A percentile compares a stretch with the other conserved stretches of the same genome.
Conservation (phyloP, 2,888 invertebrate species). For the Chydorus sphaericus region DNA sequence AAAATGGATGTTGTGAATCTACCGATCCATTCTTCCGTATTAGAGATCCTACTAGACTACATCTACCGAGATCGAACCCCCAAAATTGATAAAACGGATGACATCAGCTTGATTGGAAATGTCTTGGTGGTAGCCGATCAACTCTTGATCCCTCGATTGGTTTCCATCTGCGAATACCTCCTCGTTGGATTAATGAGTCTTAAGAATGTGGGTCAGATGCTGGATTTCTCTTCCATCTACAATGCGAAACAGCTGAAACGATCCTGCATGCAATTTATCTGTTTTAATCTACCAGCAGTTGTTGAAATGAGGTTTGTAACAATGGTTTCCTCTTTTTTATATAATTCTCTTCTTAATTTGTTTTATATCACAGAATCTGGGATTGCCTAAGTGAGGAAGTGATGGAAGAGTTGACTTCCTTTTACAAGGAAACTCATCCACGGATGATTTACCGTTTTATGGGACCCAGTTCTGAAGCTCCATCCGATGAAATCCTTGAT, state of each 20-base stretch:
- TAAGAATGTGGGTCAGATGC: slow-evolving; percentile 57
- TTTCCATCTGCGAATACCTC: slow-evolving; percentile 53
- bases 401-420: slow-evolving; percentile 46
- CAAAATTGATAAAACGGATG: slow-evolving; percentile 41
- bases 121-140: slow-evolving; percentile 67
- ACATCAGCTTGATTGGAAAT: slow-evolving; percentile 55
- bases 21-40: slow-evolving; percentile 43
- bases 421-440: slow-evolving; percentile 47
- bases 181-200: slow-evolving; percentile 49
- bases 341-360: neutral
- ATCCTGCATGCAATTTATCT: slow-evolving; percentile 61
- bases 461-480: slow-evolving; percentile 50
- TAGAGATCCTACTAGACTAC: slow-evolving; percentile 54
- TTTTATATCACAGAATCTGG: slow-evolving; percentile 32
- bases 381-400: slow-evolving; percentile 45
- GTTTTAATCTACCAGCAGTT: slow-evolving; percentile 53
- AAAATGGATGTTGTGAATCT: slow-evolving; percentile 37
- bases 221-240: slow-evolving; percentile 59
- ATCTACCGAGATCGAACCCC: slow-evolving; percentile 55
- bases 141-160: slow-evolving; percentile 51
- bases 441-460: slow-evolving; percentile 46
- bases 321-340: neutral
- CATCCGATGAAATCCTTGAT: slow-evolving; percentile 27
- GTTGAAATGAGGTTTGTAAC: slow-evolving; percentile 42
- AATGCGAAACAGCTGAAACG: slow-evolving; percentile 55